Base-by-base conservation (phyloP, 2,888 invertebrate genomes). In the Tipula vernalis region DNA sequence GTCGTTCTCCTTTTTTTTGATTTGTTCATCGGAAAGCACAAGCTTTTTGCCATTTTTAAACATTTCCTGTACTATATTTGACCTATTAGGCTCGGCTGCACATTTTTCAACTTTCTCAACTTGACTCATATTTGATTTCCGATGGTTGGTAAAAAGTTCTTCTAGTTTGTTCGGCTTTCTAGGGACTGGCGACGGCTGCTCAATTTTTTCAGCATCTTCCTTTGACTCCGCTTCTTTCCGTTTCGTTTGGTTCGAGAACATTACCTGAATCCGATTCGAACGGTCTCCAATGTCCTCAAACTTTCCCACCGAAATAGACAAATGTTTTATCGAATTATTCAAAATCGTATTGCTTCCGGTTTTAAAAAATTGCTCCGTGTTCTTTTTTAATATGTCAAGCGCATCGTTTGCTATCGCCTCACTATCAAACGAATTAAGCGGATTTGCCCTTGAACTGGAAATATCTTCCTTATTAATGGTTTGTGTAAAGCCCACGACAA, bases 251-350 rank as follows among this genome's bases (percentile, higher is more conserved):
- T 91, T 92, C 88, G 91, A 91, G 89, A 95, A 95, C 91, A 94
- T 94, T 87, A 93, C 92, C 83, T 93, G 91, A 85, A 95, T 93
- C 87, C 92, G 93, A 88, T 91, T 93, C 6, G 92, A 93, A 88
- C 93, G 93, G 87, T 87, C 90, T 10, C 93, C 92, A 86, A 91
- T 91, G 5, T 51, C 39, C 90, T 95, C 94, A 91, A 97, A 97
- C 90, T 96, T 96, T 0, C 95, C 94, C 13, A 95, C 96, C 89
- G 95, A 96, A n/a, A 97, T 92, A 0, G 96, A 95, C 18, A 97
- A 91, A 90, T 94, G 95, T 87, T 93, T 94, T 15, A 97, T 93
- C 0, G 94, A 92, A 88, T 94, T 93, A 88, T 91, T 90, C 89
- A 92, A 88, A 0, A 89, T 88, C 0, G 89, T 88, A 41, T 90